Conservation (phyloP, 2,113 vertebrate species). For the Gallinago jamesoni region DNA sequence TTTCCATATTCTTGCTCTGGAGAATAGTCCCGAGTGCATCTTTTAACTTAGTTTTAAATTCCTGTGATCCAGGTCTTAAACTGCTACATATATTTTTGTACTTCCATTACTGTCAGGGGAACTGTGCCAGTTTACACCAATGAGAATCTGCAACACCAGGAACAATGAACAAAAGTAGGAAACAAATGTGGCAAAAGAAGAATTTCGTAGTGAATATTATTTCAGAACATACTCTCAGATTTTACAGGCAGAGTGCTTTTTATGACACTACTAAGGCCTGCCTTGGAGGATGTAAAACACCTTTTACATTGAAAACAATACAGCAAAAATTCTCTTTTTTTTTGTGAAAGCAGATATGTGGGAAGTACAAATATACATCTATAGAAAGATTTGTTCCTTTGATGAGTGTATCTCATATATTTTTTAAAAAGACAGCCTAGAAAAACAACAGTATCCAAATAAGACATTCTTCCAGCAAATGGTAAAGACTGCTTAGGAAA, state of each 20-base stretch:
- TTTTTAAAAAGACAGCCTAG: background rate
- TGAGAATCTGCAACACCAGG: background rate
- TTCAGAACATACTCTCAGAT: background rate
- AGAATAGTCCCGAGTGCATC: background rate
- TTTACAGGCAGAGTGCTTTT: background rate
- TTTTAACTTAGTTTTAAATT: background rate
- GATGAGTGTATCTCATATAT: background rate
- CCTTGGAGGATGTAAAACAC: background rate
- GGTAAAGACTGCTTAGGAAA: background rate
- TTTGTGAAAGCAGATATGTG: background rate
- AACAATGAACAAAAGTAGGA: background rate
- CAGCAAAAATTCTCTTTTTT: background rate
- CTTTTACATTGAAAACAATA: background rate
- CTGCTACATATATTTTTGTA: background rate
- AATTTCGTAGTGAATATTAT: background rate
- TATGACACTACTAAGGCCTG: background rate
- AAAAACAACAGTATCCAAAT: background rate
- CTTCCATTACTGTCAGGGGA: background rate
- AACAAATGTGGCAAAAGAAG: background rate
- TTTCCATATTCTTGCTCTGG: background rate
- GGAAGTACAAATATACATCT: background rate
- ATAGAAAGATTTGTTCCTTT: background rate
- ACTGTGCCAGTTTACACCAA: background rate
- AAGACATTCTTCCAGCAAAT: background rate
- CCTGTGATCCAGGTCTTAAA: background rate